These are phyloP conservation scores for Drosophila mauritiana DNA, from an alignment of 1,140 invertebrate genomes.

Conservation along the genomic window DNA sequence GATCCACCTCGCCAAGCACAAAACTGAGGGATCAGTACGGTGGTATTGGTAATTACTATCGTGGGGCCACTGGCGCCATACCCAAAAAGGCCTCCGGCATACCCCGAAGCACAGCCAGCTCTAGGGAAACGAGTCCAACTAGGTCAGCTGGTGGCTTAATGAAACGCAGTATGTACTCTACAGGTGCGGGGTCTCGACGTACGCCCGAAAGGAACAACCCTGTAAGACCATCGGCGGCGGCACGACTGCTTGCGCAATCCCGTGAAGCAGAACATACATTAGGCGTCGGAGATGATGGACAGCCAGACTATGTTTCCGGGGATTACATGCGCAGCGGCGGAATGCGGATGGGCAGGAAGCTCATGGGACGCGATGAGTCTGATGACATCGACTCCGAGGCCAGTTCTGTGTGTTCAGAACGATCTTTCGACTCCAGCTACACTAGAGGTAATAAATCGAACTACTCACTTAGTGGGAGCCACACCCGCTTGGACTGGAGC, in stretches of 20 bases:
- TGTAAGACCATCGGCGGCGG: constrained; percentile 89
- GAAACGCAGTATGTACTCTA: constrained; percentile 79
- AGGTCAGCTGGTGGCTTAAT: constrained; percentile 74
- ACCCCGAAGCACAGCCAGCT: constrained; percentile 88
- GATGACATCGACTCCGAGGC: constrained; percentile 97
- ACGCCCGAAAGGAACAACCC: constrained; percentile 86
- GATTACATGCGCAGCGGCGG: constrained; percentile 70
- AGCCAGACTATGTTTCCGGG: constrained; percentile 53
- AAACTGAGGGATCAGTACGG: constrained; percentile 87
- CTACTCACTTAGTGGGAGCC: constrained; percentile 92
- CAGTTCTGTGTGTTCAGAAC: constrained; percentile 96
- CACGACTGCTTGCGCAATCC: constrained; percentile 93
- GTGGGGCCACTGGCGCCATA: constrained; percentile 78
- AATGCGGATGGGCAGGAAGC: constrained; percentile 72
- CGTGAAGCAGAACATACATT: constrained; percentile 94
- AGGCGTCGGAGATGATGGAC: constrained; percentile 86
- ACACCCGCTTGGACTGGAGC: constrained; percentile 88
- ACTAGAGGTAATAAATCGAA: constrained; percentile 79
- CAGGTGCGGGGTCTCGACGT: constrained; percentile 80
- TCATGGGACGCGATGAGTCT: constrained; percentile 87
- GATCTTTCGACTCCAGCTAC: constrained; percentile 92
- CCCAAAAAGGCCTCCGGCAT: constrained; percentile 88
- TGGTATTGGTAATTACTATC: constrained; percentile 73
- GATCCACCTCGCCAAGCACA: constrained; percentile 94
- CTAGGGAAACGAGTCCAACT: constrained; percentile 88